Evolutionary conservation across 2,888 invertebrate species (phyloP).

Genomic region (Spodoptera littoralis): DNA sequence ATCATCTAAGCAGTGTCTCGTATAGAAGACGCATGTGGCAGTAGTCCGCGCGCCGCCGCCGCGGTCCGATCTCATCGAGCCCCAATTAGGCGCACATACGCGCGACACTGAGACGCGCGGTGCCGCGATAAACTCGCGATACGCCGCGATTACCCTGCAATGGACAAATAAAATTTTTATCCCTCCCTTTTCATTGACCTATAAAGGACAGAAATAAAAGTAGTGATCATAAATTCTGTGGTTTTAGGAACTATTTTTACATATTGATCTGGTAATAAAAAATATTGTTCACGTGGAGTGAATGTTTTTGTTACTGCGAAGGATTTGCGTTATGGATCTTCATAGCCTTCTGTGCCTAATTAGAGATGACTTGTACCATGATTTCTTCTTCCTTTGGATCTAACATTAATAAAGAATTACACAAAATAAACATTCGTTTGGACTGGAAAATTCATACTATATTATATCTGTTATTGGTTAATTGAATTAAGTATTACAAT

Average conservation of each 20-base stretch:
- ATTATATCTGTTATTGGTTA: too few relatives aligned
- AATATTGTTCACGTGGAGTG: constrained; percentile 32
- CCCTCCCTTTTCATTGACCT: constrained; percentile 56
- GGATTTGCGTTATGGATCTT: neutral
- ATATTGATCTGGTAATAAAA: constrained; percentile 49
- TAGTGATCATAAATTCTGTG: constrained; percentile 52
- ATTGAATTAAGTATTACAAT: too few relatives aligned
- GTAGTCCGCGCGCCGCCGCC: constrained; percentile 35
- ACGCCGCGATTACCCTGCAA: constrained; percentile 43
- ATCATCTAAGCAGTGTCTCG: constrained; percentile 1
- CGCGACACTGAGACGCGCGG: neutral
- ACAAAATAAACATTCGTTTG: too few relatives aligned
- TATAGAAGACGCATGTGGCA: constrained; percentile 35
- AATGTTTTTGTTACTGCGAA: constrained; percentile 9
- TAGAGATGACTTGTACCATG: neutral
- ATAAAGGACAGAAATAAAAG: constrained; percentile 55
- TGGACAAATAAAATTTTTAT: constrained; percentile 54
- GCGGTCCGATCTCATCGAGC: constrained; percentile 66
- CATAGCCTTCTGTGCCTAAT: neutral
- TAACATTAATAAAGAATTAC: neutral
- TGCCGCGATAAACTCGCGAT: constrained; percentile 26
- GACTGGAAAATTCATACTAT: too few relatives aligned
- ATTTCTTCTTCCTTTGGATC: neutral
- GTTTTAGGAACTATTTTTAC: constrained; percentile 56
- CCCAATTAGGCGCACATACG: constrained; percentile 69